Conservation (phyloP, 2,888 invertebrate species). For the Silvanus unidentatus region DNA sequence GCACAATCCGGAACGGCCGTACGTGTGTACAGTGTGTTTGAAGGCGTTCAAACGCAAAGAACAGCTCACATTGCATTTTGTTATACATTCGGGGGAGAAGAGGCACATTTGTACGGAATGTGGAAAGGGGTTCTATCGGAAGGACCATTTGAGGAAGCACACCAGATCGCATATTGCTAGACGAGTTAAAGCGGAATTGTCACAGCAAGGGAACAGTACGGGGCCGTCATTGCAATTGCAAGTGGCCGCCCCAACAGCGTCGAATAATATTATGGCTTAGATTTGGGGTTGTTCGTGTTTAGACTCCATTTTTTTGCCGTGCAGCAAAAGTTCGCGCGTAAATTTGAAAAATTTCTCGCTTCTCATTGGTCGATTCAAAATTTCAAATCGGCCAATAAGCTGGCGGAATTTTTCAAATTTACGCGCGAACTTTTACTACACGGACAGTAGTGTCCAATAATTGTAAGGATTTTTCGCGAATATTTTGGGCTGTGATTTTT, state of each 20-base stretch:
- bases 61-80: slow-evolving; percentile 80
- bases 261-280: slow-evolving; percentile 1
- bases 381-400: no score
- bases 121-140: slow-evolving; percentile 84
- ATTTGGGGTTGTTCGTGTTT: no score
- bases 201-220: slow-evolving; percentile 53
- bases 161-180: slow-evolving; percentile 79
- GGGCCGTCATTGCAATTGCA: slow-evolving; percentile 3
- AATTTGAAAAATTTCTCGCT: no score
- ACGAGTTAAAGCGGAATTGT: slow-evolving; percentile 77
- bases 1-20: slow-evolving; percentile 83
- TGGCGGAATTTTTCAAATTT: no score
- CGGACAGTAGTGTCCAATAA: no score
- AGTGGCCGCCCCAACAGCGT: not conserved
- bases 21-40: slow-evolving; percentile 80
- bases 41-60: slow-evolving; percentile 87
- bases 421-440: no score
- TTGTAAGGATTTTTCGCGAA: no score
- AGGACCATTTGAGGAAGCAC: slow-evolving; percentile 81
- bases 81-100: slow-evolving; percentile 86
- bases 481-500: no score
- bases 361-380: no score
- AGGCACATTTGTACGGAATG: slow-evolving; percentile 82
- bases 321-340: no score
- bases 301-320: no score